A percentile compares a stretch with the other conserved stretches of the same genome.
These are phyloP conservation scores for Oppia nitens DNA, from an alignment of 1,140 invertebrate genomes.

Conservation along the genomic window DNA sequence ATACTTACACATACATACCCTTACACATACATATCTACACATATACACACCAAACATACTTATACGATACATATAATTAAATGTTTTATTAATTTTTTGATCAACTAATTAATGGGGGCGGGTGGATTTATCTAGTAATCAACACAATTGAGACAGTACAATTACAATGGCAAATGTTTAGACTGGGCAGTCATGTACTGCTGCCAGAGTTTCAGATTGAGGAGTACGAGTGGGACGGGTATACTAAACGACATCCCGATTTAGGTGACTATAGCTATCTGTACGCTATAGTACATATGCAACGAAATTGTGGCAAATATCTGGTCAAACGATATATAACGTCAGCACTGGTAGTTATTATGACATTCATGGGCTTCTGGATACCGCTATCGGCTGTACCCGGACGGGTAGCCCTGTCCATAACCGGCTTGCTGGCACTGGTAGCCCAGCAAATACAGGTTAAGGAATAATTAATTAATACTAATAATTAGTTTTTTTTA, in stretches of 20 bases:
- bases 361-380: slow-evolving; percentile 1
- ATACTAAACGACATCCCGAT: not conserved
- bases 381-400: not conserved
- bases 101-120: too few relatives aligned
- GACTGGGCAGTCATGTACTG: not conserved
- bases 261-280: not conserved
- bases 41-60: too few relatives aligned
- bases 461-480: too few relatives aligned
- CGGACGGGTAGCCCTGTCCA: not conserved
- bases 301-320: not conserved
- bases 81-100: too few relatives aligned
- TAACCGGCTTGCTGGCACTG: not conserved
- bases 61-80: too few relatives aligned
- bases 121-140: too few relatives aligned
- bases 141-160: not conserved
- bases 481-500: too few relatives aligned
- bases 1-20: too few relatives aligned
- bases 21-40: too few relatives aligned
- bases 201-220: not conserved
- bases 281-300: not conserved
- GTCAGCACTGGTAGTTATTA: not conserved
- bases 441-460: not conserved
- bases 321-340: not conserved
- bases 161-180: not conserved
- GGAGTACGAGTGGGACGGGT: not conserved